These are phyloP conservation scores for Capromys pilorides DNA, from an alignment of 2,797 vertebrate species.

Conservation along the genomic window DNA sequence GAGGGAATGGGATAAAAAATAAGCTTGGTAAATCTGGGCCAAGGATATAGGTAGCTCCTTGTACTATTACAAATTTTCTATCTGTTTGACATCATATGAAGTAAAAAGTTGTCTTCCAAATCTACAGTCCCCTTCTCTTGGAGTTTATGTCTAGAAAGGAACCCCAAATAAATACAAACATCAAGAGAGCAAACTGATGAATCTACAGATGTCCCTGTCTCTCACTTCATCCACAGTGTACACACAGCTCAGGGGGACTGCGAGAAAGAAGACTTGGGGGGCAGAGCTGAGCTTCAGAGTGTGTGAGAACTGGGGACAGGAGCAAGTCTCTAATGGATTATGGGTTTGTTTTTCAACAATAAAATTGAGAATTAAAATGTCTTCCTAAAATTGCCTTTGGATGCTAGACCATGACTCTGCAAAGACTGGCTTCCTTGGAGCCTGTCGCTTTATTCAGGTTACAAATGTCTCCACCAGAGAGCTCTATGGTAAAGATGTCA, in stretches of 20 bases:
- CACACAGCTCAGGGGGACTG: background rate
- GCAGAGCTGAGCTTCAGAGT: too few species aligned
- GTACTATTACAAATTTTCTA: background rate
- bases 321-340: background rate
- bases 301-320: background rate
- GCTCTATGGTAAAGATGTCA: background rate
- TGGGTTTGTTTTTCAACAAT: background rate
- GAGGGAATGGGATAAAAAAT: background rate
- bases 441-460: background rate
- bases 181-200: background rate
- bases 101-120: background rate
- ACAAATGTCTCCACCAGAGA: rapidly evolving
- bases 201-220: background rate
- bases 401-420: background rate
- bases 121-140: background rate
- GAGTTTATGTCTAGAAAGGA: background rate
- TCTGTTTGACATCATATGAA: conserved; percentile 54
- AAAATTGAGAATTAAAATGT: background rate
- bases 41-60: conserved; percentile 3
- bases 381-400: conserved; percentile 18
- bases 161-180: background rate
- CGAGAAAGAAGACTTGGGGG: rapidly evolving
- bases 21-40: conserved; percentile 17
- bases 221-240: too few species aligned
- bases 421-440: background rate